Percentiles rank a stretch among this genome's conserved stretches.
phyloP scores from a whole-genome alignment of 2,113 vertebrate species.

The Pterocles burchelli region DNA sequence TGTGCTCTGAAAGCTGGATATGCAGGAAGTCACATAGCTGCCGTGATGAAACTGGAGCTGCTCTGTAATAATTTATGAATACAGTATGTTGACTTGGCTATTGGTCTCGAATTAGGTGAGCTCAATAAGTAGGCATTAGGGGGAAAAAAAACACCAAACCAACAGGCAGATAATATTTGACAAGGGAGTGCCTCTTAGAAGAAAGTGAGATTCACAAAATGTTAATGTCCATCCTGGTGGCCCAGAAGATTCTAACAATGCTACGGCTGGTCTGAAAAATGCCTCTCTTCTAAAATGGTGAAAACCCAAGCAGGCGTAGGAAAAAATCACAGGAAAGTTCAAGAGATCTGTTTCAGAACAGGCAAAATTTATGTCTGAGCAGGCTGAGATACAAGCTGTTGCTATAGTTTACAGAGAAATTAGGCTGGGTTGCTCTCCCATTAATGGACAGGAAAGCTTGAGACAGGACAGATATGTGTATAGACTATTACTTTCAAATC shows the following conservation, averaged over 20 bases:
- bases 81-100: background rate
- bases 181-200: background rate
- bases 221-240: background rate
- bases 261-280: background rate
- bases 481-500: background rate
- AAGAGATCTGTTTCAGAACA: background rate
- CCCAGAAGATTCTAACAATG: background rate
- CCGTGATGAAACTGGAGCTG: background rate
- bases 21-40: background rate
- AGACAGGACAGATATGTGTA: background rate
- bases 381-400: background rate
- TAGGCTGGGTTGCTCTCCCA: background rate
- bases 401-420: background rate
- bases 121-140: background rate
- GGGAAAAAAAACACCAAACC: background rate
- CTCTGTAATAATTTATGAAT: constrained; percentile 22
- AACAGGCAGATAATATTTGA: background rate
- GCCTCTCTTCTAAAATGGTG: background rate
- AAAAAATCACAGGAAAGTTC: background rate
- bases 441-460: background rate
- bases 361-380: background rate
- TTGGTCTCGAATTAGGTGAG: background rate
- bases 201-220: background rate
- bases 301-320: background rate
- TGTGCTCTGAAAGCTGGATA: background rate